Evolutionary conservation across 2,888 invertebrate genomes (phyloP).

Genomic region (Meghimatium bilineatum): DNA sequence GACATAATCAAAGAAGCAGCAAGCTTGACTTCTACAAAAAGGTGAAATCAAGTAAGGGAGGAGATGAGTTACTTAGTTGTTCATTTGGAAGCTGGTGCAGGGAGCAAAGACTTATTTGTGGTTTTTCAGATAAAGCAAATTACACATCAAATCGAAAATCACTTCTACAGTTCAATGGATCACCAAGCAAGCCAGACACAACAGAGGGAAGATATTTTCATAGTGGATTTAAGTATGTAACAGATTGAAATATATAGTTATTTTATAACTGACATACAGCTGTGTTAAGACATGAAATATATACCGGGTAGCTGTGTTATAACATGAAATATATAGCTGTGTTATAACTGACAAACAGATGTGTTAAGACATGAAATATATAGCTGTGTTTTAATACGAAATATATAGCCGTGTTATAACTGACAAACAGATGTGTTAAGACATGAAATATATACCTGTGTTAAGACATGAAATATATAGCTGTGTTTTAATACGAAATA

Average conservation of each 20-base stretch:
- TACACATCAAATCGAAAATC: constrained; percentile 51
- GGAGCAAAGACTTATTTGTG: constrained; percentile 53
- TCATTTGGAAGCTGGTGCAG: constrained; percentile 61
- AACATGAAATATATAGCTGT: too few species aligned
- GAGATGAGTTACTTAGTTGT: constrained; percentile 54
- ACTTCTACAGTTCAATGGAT: constrained; percentile 53
- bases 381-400: too few species aligned
- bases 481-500: too few species aligned
- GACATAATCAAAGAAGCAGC: neutral
- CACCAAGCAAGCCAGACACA: constrained; percentile 62
- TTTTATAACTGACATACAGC: neutral
- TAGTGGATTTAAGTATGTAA: constrained; percentile 36
- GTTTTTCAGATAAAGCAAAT: constrained; percentile 61
- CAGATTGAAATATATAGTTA: too few species aligned
- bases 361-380: too few species aligned
- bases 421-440: too few species aligned
- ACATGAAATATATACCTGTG: too few species aligned
- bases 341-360: too few species aligned
- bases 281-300: too few species aligned
- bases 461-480: too few species aligned
- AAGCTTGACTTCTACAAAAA: constrained; percentile 50
- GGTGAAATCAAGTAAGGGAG: constrained; percentile 46
- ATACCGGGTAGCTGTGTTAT: too few species aligned
- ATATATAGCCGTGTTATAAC: too few species aligned
- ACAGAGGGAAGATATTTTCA: constrained; percentile 57